Evolutionary conservation across 2,797 vertebrate species (phyloP).

Genomic region (Chiloscyllium punctatum): DNA sequence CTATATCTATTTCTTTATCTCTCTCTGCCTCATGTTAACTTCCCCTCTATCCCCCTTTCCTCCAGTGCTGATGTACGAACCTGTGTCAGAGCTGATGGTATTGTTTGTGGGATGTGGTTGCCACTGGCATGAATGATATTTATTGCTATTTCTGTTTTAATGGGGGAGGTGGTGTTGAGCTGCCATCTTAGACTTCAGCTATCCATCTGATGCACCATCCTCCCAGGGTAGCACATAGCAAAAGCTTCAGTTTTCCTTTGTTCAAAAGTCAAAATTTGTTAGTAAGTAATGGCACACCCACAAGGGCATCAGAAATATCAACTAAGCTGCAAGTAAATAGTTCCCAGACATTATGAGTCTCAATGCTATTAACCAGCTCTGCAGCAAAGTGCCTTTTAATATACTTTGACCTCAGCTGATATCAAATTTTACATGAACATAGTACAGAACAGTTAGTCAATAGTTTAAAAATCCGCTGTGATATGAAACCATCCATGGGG

Average conservation of each 20-base stretch:
- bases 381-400: conserved; percentile 29
- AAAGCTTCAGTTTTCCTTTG: not conserved
- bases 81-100: not conserved
- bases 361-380: not conserved
- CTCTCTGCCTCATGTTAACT: not conserved
- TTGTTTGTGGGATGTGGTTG: not conserved
- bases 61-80: not conserved
- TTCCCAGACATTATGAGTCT: not conserved
- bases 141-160: too few relatives aligned
- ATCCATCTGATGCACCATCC: not conserved
- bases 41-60: not conserved
- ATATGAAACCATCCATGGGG: conserved; percentile 23
- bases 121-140: too few relatives aligned
- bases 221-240: not conserved
- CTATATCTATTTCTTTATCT: not conserved
- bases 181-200: not conserved
- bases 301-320: not conserved
- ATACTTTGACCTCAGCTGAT: conserved; percentile 28
- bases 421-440: conserved; percentile 35
- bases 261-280: not conserved
- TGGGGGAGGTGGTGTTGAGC: not conserved
- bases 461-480: conserved; percentile 33
- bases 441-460: conserved; percentile 28
- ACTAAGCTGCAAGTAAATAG: not conserved
- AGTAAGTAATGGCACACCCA: not conserved